Percentiles rank a stretch among this genome's conserved stretches.
Evolutionary conservation across 2,797 vertebrate genomes (phyloP).

Genomic region (Enteromius trimaculatus): DNA sequence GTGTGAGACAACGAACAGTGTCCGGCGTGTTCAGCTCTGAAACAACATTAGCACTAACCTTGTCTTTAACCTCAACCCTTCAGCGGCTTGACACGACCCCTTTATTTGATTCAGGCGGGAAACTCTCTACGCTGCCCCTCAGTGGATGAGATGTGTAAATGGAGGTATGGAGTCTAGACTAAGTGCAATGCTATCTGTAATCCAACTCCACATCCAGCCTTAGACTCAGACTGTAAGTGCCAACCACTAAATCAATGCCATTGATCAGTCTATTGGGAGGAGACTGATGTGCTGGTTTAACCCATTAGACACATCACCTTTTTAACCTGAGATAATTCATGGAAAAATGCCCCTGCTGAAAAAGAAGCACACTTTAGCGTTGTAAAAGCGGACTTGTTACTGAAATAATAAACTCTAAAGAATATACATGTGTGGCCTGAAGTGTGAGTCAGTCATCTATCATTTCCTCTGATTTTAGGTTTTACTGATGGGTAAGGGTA

Average conservation of each 20-base stretch:
- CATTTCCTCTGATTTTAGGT: too few relatives aligned
- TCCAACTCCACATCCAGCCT: conserved; percentile 19
- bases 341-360: not conserved
- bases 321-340: not conserved
- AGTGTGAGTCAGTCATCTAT: too few relatives aligned
- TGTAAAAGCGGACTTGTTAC: not conserved
- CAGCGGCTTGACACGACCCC: not conserved
- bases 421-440: not conserved
- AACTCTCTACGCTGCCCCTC: not conserved
- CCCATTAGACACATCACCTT: conserved; percentile 8
- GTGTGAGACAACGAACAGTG: not conserved
- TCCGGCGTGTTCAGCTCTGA: not conserved
- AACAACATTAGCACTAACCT: conserved; percentile 6
- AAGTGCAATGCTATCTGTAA: conserved; percentile 1
- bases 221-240: conserved; percentile 34
- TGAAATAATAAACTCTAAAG: not conserved
- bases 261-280: conserved; percentile 38
- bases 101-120: not conserved
- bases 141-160: not conserved
- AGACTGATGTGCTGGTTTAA: conserved; percentile 26
- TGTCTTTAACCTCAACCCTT: not conserved
- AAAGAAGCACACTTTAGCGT: not conserved
- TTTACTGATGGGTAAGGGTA: too few relatives aligned
- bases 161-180: conserved; percentile 7
- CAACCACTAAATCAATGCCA: conserved; percentile 36